A percentile compares a stretch with the other conserved stretches of the same genome.
Conservation (phyloP, 2,797 vertebrate species). For the Phalanger gymnotis region DNA sequence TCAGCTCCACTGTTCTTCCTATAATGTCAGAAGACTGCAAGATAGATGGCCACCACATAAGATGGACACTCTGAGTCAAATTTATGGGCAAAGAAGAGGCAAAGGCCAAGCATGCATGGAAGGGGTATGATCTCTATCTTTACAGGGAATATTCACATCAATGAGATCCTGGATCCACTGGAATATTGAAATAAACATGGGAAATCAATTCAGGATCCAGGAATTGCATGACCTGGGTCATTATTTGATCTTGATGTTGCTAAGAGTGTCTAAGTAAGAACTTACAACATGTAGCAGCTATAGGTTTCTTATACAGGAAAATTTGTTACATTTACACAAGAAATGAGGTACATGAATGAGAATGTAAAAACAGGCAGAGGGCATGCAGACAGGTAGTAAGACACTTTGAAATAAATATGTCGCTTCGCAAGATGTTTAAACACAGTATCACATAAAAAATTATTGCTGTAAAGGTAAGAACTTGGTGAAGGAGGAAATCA, state of each 20-base stretch:
- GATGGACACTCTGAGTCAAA: background rate
- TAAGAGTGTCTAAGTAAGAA: background rate
- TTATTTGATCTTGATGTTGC: background rate
- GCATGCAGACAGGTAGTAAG: background rate
- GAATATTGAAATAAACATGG: background rate
- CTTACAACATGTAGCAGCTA: background rate
- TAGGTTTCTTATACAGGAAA: background rate
- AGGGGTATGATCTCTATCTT: background rate
- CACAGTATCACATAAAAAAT: background rate
- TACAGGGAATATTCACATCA: background rate
- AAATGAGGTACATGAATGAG: background rate
- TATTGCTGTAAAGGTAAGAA: slow-evolving; percentile 46
- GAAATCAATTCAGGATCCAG: background rate
- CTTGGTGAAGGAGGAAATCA: slow-evolving; percentile 43
- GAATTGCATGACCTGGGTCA: background rate
- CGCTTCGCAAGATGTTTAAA: slow-evolving; percentile 6
- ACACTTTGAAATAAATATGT: slow-evolving; percentile 30
- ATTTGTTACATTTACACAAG: background rate
- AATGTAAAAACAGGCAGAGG: background rate
- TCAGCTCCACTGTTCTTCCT: background rate
- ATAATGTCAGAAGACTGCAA: background rate
- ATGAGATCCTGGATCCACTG: background rate
- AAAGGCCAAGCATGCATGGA: background rate
- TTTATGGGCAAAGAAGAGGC: background rate
- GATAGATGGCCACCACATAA: background rate